Conservation (phyloP, 2,797 vertebrate genomes). For the Centropyge bicolor region DNA sequence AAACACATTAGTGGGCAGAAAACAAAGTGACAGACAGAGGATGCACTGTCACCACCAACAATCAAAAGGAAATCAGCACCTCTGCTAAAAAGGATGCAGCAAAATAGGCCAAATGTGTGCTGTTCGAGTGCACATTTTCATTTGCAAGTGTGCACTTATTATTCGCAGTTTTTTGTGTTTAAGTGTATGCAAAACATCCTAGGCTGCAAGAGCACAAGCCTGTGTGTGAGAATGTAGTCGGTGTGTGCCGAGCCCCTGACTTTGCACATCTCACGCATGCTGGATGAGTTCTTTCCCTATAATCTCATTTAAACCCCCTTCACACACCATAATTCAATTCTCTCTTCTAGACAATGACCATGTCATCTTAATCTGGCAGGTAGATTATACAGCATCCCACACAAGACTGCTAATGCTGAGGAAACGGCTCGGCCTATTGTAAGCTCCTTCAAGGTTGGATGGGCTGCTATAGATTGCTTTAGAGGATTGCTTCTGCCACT, state of each 20-base stretch:
- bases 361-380: constrained; percentile 88
- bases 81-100: constrained; percentile 24
- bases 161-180: constrained; percentile 54
- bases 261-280: constrained; percentile 72
- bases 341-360: constrained; percentile 85
- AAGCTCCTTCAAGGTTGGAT: constrained; percentile 82
- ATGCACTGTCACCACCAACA: constrained; percentile 50
- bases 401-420: constrained; percentile 81
- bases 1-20: constrained; percentile 58
- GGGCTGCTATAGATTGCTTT: constrained; percentile 79
- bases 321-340: constrained; percentile 86
- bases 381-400: constrained; percentile 85
- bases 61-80: constrained; percentile 11
- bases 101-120: constrained; percentile 41
- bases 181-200: constrained; percentile 61
- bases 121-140: constrained; percentile 38
- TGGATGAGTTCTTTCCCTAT: constrained; percentile 77
- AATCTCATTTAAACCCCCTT: constrained; percentile 86
- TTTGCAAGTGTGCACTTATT: constrained; percentile 37
- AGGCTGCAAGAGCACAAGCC: constrained; percentile 25
- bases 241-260: constrained; percentile 65
- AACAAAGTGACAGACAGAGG: constrained; percentile 43
- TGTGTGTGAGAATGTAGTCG: constrained; percentile 30
- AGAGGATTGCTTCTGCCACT: constrained; percentile 81
- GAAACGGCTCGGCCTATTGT: constrained; percentile 76